phyloP scores from a whole-genome alignment of 2,888 invertebrate species.

The Coelinius sp. region DNA sequence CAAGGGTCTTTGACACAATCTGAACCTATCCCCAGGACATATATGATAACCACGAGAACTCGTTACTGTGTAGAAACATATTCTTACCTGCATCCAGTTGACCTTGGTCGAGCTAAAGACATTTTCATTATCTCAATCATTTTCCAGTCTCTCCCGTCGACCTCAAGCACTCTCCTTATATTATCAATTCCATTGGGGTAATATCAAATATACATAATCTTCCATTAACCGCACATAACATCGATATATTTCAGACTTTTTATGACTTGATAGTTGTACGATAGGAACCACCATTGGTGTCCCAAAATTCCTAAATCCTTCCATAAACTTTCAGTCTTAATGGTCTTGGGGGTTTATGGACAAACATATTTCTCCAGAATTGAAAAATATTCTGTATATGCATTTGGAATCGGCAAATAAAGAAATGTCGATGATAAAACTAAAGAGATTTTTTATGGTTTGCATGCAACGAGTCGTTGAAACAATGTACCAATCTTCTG shows the following conservation, averaged over 20 bases:
- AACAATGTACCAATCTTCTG: constrained; percentile 47
- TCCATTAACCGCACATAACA: neutral
- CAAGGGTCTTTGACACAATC: neutral
- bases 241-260: neutral
- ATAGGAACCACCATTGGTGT: neutral
- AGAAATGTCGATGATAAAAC: neutral
- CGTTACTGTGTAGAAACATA: constrained; percentile 2
- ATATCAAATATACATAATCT: neutral
- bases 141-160: neutral
- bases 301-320: neutral
- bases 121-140: constrained; percentile 23
- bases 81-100: constrained; percentile 26
- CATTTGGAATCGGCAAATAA: neutral
- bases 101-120: constrained; percentile 27
- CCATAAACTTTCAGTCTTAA: neutral
- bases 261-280: neutral
- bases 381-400: neutral
- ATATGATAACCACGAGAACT: constrained; percentile 5
- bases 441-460: neutral
- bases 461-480: neutral
- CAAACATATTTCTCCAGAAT: neutral
- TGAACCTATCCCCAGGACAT: neutral
- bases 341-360: too few relatives aligned
- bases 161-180: neutral
- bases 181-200: neutral